Conservation (phyloP, 2,888 invertebrate genomes). For the Acanthoscelides obtectus region DNA sequence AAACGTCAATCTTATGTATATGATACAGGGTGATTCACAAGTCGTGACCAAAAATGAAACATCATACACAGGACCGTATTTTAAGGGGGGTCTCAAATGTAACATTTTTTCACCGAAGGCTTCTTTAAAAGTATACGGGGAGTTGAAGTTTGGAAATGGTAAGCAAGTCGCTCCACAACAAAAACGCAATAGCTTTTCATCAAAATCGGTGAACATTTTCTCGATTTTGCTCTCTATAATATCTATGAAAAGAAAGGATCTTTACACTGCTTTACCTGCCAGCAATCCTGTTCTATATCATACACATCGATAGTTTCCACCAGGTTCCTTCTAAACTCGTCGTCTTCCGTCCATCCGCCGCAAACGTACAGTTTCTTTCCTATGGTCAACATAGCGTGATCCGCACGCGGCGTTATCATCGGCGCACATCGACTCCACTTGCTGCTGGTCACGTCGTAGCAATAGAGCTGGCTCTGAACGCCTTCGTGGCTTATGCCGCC, state of each 20-base stretch:
- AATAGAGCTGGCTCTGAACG: slow-evolving; percentile 41
- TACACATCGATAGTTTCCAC: slow-evolving; percentile 63
- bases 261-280: slow-evolving; percentile 45
- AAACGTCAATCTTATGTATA: too few relatives aligned
- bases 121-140: too few relatives aligned
- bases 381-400: slow-evolving; percentile 59
- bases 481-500: slow-evolving; percentile 56
- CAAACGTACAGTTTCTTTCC: slow-evolving; percentile 58
- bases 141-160: too few relatives aligned
- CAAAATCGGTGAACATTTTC: too few relatives aligned
- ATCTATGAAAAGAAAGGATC: neutral
- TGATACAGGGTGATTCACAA: too few relatives aligned
- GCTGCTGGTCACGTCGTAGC: slow-evolving; percentile 52
- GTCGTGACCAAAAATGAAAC: too few relatives aligned
- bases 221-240: too few relatives aligned
- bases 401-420: slow-evolving; percentile 59
- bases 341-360: slow-evolving; percentile 62
- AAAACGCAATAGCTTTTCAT: too few relatives aligned
- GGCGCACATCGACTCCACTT: slow-evolving; percentile 53
- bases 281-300: slow-evolving; percentile 53
- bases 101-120: too few relatives aligned
- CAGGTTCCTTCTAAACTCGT: slow-evolving; percentile 44
- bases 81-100: too few relatives aligned
- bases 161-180: too few relatives aligned
- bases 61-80: too few relatives aligned